These are phyloP conservation scores for Orthonychiurus folsomi DNA, from an alignment of 2,888 invertebrate genomes.

Conservation along the genomic window DNA sequence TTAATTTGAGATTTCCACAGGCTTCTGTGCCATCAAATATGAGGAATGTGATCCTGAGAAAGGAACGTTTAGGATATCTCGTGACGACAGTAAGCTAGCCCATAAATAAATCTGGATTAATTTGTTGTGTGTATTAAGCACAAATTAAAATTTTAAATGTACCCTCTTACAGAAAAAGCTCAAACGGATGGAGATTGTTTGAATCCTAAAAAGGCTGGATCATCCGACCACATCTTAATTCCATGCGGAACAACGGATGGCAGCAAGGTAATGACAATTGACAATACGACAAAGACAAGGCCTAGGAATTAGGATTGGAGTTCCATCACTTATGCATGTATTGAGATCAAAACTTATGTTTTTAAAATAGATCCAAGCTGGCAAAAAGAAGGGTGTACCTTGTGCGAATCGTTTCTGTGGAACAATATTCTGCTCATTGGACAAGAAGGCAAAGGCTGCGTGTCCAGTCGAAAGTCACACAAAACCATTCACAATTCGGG, in stretches of 20 bases:
- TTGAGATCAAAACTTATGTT: not conserved
- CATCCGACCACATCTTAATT: conserved; percentile 39
- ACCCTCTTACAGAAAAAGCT: conserved; percentile 36
- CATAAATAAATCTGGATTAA: not conserved
- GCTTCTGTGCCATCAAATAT: conserved; percentile 40
- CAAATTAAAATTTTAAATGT: conserved; percentile 3
- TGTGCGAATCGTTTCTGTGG: conserved; percentile 40
- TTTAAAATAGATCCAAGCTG: conserved; percentile 37
- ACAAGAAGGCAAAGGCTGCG: conserved; percentile 39
- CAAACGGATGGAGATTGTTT: conserved; percentile 40
- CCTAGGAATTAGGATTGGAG: not conserved
- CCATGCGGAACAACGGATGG: conserved; percentile 40
- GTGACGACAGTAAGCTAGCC: conserved; percentile 37
- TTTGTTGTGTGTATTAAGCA: not conserved
- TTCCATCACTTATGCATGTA: not conserved
- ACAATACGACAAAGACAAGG: too few relatives aligned
- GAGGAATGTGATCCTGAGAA: conserved; percentile 40
- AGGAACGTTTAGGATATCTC: conserved; percentile 39
- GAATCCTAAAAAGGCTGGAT: conserved; percentile 40
- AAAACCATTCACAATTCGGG: conserved; percentile 39
- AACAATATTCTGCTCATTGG: conserved; percentile 39
- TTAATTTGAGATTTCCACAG: conserved; percentile 6
- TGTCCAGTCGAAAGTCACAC: conserved; percentile 40
- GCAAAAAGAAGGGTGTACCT: conserved; percentile 40
- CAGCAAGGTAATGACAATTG: conserved; percentile 32